Evolutionary conservation across 2,888 invertebrate species (phyloP).

Genomic region (Operophtera brumata): DNA sequence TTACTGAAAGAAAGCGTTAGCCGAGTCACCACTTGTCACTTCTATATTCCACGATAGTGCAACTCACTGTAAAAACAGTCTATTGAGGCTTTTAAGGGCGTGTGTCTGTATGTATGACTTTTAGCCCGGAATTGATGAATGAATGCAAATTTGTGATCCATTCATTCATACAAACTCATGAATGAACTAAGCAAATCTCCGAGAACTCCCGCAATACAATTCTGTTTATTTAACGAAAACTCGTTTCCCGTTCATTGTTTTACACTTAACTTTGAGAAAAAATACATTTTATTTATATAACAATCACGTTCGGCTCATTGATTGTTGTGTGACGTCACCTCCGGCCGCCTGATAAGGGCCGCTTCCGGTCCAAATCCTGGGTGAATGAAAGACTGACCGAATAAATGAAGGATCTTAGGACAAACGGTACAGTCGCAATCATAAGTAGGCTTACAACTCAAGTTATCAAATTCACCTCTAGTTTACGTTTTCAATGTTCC

Average conservation of each 20-base stretch:
- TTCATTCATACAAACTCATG: not conserved
- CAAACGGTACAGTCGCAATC: not conserved
- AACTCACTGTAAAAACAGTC: too few relatives aligned
- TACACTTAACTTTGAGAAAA: conserved; percentile 54
- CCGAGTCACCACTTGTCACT: too few relatives aligned
- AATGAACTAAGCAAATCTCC: not conserved
- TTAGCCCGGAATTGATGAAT: too few relatives aligned
- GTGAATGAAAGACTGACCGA: conserved; percentile 52
- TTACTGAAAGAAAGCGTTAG: too few relatives aligned
- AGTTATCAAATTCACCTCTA: not conserved
- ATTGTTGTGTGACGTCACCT: conserved; percentile 75
- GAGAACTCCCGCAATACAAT: conserved; percentile 4
- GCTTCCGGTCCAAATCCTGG: conserved; percentile 73
- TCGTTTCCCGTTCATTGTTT: conserved; percentile 69
- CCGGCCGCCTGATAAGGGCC: conserved; percentile 70
- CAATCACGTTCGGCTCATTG: conserved; percentile 72
- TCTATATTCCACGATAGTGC: too few relatives aligned
- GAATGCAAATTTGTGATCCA: not conserved
- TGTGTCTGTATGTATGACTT: too few relatives aligned
- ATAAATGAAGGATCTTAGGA: conserved; percentile 50
- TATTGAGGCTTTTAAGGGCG: too few relatives aligned
- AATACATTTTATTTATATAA: conserved; percentile 69
- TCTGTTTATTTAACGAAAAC: conserved; percentile 37
- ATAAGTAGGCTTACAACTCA: conserved; percentile 4
- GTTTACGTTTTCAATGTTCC: too few relatives aligned